Base-by-base conservation (phyloP, 1,140 invertebrate species). In the Potamilus streckersoni region DNA sequence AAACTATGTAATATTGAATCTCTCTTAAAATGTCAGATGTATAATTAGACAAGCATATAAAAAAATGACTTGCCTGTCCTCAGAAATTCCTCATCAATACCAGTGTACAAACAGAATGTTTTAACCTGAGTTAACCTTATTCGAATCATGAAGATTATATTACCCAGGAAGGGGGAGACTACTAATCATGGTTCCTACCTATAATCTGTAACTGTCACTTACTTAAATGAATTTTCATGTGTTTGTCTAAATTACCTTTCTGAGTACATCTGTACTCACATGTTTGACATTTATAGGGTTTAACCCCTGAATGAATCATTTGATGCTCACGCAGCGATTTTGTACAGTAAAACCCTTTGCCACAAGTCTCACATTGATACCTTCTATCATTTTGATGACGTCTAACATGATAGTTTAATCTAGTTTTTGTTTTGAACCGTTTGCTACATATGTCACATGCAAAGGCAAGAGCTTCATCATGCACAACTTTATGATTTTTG, bases 281-380 rank as follows among this genome's bases (percentile, higher is more conserved):
- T 20, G 95, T 92, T 11, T 90, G 85, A 85, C 96, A 98, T 1
- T 92, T 94, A 89, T 97, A 97, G 87, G 96, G 96, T 90, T 97
- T 97, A 87, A 97, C 96, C 8, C 96, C 96, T 0, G 95, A 73
- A 58, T 80, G 79, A 23, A 64, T 73, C 56, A 74, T 15, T 17
- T 23, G 71, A 57, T 80, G 79, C 27, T 72, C 57, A 17, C 17
- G 19, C 3, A 79, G 55, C 4, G 75, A 69, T 31, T 71, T 74
- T 15, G 62, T 71, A 6, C 57, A 60, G 38, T 71, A 70, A 72
- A 79, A 79, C 23, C 72, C 62, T 63, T 71, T 75, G 15, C 69
- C 76, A 57, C 76, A 78, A 6, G 19, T 23, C 27, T 73, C 60
- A 64, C 76, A 78, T 55, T 69, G 58, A 73, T 70, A 65, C 23